These are phyloP conservation scores for Bradysia coprophila DNA, from an alignment of 1,140 invertebrate species.

Conservation along the genomic window DNA sequence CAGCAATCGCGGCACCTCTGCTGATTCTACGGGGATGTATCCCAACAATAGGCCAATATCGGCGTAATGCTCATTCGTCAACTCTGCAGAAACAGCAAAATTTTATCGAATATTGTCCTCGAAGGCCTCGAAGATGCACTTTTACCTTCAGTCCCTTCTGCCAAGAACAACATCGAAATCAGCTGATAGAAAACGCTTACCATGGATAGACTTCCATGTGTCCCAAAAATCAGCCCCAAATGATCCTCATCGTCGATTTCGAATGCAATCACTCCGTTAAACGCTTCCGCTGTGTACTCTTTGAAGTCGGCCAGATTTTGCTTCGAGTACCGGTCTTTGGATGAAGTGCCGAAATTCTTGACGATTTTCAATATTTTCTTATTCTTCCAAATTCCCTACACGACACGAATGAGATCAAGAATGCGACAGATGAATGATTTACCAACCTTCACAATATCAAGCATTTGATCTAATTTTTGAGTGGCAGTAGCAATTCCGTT, in stretches of 20 bases:
- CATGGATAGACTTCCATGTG: constrained; percentile 23
- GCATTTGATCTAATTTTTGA: not conserved
- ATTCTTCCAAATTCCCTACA: no score
- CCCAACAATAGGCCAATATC: constrained; percentile 43
- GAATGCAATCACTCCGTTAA: not conserved
- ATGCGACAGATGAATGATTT: no score
- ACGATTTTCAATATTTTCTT: not conserved
- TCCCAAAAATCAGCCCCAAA: not conserved
- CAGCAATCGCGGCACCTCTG: constrained; percentile 36
- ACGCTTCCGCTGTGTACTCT: not conserved
- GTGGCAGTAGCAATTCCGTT: constrained; percentile 17
- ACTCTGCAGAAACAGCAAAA: no score
- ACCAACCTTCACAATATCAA: not conserved
- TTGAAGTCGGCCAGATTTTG: not conserved
- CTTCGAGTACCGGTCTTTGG: not conserved
- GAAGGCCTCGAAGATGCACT: no score
- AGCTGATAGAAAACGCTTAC: constrained; percentile 32
- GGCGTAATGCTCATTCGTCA: constrained; percentile 33
- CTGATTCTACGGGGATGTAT: constrained; percentile 47
- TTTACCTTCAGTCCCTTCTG: no score
- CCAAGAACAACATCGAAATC: constrained; percentile 28
- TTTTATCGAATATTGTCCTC: no score
- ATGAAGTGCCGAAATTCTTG: not conserved
- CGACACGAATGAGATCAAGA: no score
- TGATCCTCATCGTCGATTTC: not conserved